Evolutionary conservation across 1,140 invertebrate genomes (phyloP), one percentile per base, ranked within the genome.

Genomic region (Anthonomus grandis): DNA sequence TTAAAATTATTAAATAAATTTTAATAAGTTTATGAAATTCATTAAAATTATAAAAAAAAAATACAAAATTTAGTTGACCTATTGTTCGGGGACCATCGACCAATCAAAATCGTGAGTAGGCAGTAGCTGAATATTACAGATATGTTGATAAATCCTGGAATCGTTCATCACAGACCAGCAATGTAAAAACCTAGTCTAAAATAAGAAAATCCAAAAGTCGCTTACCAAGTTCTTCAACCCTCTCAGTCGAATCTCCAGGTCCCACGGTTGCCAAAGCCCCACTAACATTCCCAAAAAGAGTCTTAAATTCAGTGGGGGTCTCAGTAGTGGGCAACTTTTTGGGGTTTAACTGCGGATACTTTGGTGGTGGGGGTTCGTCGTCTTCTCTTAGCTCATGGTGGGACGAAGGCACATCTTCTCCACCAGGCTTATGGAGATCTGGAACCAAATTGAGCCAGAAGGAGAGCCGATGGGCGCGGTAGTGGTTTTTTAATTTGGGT

Each of bases 371-470:
- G 10, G 74, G 73, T 1, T 74, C 73, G 23, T 85, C 83, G 41
- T 89, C 87, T 57, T 91, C 83, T 24, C 89, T 83, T 0, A 97
- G 78, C 52, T 92, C 83, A 75, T 96, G 93, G 75, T 94, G 91
- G 0, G 88, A 86, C 31, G 83, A 81, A 5, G 89, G 90, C 15
- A 92, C 89, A 67, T 91, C 90, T 59, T 90, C 88, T 12, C 87
- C 83, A 1, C 90, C 90, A 0, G 90, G 90, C 66, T 87, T 84
- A 68, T 98, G 94, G n/a, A 98, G 80, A 71, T 95, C 93, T 3
- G 95, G 95, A 34, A 98, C 91, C 15, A 98, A 78, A 67, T 95
- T 92, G 23, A 95, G 73, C 96, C 96, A 98, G 73, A 98, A 95
- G 1, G 93, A 96, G n/a, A 97, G 78, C 46, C 80, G 79, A 68